These are phyloP conservation scores for Bombus terrestris DNA, from an alignment of 1,140 invertebrate genomes.

Conservation along the genomic window DNA sequence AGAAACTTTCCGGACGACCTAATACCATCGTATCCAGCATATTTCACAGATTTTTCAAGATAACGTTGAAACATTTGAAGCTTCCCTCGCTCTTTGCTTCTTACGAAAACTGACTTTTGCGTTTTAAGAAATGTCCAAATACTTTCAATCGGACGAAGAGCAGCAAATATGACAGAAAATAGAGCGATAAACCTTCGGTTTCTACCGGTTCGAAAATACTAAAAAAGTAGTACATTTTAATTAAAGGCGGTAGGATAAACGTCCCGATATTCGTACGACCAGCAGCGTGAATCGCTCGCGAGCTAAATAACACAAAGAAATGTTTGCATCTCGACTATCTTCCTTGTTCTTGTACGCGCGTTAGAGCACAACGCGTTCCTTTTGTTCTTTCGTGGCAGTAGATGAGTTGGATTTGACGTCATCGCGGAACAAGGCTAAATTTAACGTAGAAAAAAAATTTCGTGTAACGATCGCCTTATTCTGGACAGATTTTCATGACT, in stretches of 20 bases:
- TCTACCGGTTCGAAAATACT: fast-evolving
- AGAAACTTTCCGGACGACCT: too few relatives aligned
- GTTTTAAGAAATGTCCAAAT: too few relatives aligned
- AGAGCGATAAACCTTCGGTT: too few relatives aligned
- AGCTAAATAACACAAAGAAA: not conserved
- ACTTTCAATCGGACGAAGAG: too few relatives aligned
- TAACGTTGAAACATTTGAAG: not conserved
- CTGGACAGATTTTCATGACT: conserved; percentile 74
- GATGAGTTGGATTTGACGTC: conserved; percentile 40
- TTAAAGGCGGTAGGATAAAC: not conserved
- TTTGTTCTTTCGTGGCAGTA: not conserved
- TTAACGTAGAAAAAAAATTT: conserved; percentile 34
- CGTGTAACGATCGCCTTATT: conserved; percentile 42
- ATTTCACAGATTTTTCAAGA: not conserved
- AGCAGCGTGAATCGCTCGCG: not conserved
- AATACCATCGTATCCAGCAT: not conserved
- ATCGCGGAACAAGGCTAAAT: conserved; percentile 41
- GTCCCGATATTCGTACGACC: too few relatives aligned
- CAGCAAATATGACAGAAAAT: too few relatives aligned
- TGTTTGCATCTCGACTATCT: too few relatives aligned
- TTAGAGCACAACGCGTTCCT: not conserved
- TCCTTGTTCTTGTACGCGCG: not conserved
- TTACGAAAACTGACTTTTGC: too few relatives aligned
- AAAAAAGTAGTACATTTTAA: not conserved
- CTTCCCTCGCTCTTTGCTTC: too few relatives aligned